Percentiles rank a stretch among this genome's conserved stretches.
phyloP scores from a whole-genome alignment of 2,797 vertebrate genomes.

The Cossypha dichroa region DNA sequence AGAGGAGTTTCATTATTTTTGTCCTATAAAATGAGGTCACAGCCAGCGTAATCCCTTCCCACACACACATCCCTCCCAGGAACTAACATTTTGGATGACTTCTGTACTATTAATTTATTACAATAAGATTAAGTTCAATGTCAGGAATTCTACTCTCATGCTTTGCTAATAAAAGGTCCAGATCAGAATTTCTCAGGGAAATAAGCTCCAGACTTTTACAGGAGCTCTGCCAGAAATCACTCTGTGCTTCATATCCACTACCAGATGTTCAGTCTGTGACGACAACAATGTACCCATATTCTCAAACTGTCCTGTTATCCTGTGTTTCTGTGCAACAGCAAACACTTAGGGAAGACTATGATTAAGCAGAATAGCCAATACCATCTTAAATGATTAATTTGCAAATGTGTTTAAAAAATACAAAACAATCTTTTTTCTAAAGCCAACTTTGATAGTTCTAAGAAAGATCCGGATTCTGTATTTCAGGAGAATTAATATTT shows the following conservation, averaged over 20 bases:
- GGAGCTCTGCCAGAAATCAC: neutral
- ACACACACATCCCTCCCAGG: neutral
- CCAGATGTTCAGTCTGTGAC: neutral
- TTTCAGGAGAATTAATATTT: neutral
- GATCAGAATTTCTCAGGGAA: neutral
- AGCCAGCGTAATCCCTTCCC: neutral
- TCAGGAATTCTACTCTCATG: neutral
- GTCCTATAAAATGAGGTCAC: accelerated
- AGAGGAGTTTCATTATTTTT: neutral
- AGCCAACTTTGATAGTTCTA: neutral
- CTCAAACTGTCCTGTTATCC: neutral
- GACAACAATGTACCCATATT: neutral
- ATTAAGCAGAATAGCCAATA: neutral
- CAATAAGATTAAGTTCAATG: neutral
- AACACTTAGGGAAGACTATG: neutral
- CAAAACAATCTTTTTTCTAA: neutral
- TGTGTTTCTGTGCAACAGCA: neutral
- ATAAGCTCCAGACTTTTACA: neutral
- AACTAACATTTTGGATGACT: neutral
- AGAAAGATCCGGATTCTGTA: neutral
- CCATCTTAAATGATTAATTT: neutral
- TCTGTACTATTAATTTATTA: neutral
- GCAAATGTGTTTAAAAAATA: neutral
- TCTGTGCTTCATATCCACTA: neutral
- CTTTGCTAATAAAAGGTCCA: neutral